Conservation (phyloP, 2,797 vertebrate species). For the Notamacropus eugenii region DNA sequence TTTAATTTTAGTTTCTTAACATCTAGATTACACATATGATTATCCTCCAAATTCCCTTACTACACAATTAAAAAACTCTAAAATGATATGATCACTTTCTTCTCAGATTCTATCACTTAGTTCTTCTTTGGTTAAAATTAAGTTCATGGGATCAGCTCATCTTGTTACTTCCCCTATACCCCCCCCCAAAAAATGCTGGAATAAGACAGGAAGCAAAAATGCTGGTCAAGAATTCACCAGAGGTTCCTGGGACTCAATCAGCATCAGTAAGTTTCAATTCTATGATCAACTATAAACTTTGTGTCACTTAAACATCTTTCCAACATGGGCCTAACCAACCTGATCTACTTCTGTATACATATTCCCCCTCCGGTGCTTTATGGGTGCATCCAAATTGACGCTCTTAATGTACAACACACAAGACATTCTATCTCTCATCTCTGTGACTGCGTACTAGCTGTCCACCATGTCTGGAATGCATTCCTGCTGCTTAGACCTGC, state of each 20-base stretch:
- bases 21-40: not conserved
- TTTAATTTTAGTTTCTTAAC: not conserved
- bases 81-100: not conserved
- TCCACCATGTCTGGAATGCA: no score
- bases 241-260: not conserved
- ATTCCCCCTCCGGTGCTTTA: no score
- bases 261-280: not conserved
- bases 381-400: no score
- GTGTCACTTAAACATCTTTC: no score
- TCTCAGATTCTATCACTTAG: not conserved
- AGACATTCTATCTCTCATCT: no score
- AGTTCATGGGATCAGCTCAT: not conserved
- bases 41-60: not conserved
- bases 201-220: not conserved
- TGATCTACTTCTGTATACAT: no score
- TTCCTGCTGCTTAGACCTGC: no score
- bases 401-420: no score
- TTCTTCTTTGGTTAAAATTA: not conserved
- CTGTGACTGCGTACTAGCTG: no score
- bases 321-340: no score
- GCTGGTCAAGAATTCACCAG: no score
- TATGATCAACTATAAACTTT: not conserved
- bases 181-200: not conserved
- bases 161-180: not conserved
- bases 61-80: not conserved